Evolutionary conservation across 1,140 invertebrate genomes (phyloP), one percentile per base, ranked within the genome.

Genomic region (Drosophila tsacasi): DNA sequence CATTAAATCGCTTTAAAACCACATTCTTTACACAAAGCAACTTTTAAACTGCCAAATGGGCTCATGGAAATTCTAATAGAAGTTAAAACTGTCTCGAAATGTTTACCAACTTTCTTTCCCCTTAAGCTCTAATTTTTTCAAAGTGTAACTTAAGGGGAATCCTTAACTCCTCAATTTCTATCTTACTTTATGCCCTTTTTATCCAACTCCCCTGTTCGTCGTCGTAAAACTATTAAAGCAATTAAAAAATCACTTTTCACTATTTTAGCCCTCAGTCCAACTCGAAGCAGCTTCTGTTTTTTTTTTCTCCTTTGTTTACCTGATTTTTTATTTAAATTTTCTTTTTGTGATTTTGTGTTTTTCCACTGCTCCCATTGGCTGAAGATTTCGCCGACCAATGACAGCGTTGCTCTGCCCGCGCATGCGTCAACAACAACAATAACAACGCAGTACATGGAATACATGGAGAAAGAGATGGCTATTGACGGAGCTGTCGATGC

Each of bases 221-320:
- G 57, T 15, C 42, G 42, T 61, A 60, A 78, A 89, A 90, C 85
- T 85, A 90, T 90, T 77, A 82, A 63, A 66, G 76, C 79, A 90
- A 90, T 91, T 91, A 89, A 84, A 81, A 90, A 90, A 90, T 91
- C 85, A 90, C 86, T 91, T 90, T 82, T 76, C 79, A 79, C 79
- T 89, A 83, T 77, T 83, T 75, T 85, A 68, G 61, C 62, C 54
- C 54, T 17, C 37, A 39, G 23, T 19, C 27, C 32, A 40, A 23
- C 25, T 47, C 37, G 49, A 55, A 68, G 42, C 21, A 55, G 30
- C 27, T 32, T 19, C n/a, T 50, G 17, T 49, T 58, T 57, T 44
- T 35, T 32, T 27, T 39, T 10, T 12, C 13, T 39, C 5, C n/a
- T 32, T 3, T n/a, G 21, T 40, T 59, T 21, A 32, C 44, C 17